phyloP scores from a whole-genome alignment of 2,888 invertebrate species.

The Harmothoe impar region DNA sequence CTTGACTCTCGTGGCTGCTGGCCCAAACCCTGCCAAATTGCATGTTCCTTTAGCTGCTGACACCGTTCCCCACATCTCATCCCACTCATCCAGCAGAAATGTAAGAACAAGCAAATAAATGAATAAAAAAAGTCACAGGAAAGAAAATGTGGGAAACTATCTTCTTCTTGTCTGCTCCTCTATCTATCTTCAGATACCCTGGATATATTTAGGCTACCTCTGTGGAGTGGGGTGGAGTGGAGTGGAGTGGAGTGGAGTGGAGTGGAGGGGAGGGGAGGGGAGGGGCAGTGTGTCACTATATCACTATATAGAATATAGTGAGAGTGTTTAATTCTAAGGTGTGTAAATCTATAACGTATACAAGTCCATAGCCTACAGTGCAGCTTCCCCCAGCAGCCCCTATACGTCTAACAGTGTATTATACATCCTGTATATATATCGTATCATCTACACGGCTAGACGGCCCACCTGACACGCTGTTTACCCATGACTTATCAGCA shows the following conservation, averaged over 20 bases:
- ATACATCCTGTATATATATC: constrained; percentile 7
- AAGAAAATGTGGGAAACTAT: background rate
- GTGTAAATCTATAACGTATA: background rate
- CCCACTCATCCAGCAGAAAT: background rate
- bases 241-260: background rate
- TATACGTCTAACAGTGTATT: background rate
- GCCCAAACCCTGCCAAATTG: constrained; percentile 2
- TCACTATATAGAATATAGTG: too few relatives aligned
- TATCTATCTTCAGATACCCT: background rate
- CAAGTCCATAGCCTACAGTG: background rate
- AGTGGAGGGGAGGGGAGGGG: too few relatives aligned
- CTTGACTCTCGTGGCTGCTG: background rate
- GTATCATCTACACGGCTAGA: constrained; percentile 11
- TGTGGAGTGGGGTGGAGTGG: background rate
- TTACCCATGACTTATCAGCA: constrained; percentile 45
- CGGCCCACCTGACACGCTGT: background rate
- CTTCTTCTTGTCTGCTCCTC: background rate
- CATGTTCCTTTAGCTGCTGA: constrained; percentile 3
- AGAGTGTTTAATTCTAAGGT: constrained; percentile 22
- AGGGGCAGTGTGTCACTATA: constrained; percentile 28
- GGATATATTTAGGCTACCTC: background rate
- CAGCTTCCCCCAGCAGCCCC: background rate
- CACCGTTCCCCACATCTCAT: constrained; percentile 19
- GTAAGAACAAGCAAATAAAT: too few relatives aligned
- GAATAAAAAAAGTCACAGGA: background rate